These are phyloP conservation scores for Diabrotica virgifera DNA, from an alignment of 1,140 invertebrate genomes.

Conservation along the genomic window DNA sequence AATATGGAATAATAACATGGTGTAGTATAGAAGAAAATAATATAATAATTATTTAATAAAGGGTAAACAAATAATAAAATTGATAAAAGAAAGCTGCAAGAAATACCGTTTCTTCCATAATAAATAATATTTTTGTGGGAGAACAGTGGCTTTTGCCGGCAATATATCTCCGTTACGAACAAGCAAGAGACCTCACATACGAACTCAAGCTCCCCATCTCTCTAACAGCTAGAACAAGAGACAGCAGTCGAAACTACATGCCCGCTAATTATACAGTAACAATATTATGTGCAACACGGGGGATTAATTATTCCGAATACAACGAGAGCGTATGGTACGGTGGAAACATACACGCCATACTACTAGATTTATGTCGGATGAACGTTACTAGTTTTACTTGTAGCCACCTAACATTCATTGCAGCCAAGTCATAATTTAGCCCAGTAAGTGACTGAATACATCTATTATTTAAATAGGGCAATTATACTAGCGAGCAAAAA, in stretches of 20 bases:
- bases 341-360: conserved; percentile 16
- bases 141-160: no score
- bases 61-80: no score
- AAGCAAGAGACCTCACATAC: not conserved
- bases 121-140: no score
- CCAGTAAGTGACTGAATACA: no score
- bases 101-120: no score
- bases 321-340: conserved; percentile 26
- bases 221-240: conserved; percentile 7
- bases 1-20: no score
- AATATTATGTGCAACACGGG: conserved; percentile 40
- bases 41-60: no score
- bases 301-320: conserved; percentile 40
- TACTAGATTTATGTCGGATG: conserved; percentile 21
- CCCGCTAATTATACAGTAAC: conserved; percentile 40
- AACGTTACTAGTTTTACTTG: conserved; percentile 19
- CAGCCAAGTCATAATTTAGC: conserved; percentile 9
- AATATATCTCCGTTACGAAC: not conserved
- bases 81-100: no score
- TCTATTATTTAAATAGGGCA: no score
- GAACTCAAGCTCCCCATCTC: not conserved
- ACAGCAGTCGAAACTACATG: conserved; percentile 30
- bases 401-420: conserved; percentile 14
- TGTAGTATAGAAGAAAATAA: no score
- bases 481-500: no score